These are phyloP conservation scores for Hypomecis punctinalis DNA, from an alignment of 2,888 invertebrate species.

Conservation along the genomic window DNA sequence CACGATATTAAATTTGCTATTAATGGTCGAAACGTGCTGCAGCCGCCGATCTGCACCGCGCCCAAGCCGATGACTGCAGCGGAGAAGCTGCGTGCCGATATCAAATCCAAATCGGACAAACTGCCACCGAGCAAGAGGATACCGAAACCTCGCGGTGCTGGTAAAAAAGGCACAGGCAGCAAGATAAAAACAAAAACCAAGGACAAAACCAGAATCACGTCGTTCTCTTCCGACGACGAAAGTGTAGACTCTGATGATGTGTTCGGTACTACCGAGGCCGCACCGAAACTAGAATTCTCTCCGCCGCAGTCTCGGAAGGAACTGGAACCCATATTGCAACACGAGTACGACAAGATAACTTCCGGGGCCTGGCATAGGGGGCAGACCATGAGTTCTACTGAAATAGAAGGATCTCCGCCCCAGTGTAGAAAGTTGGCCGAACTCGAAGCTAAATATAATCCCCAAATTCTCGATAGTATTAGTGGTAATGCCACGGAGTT, in stretches of 20 bases:
- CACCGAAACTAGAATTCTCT: slow-evolving; percentile 90
- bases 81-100: slow-evolving; percentile 80
- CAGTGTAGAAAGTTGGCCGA: slow-evolving; percentile 88
- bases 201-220: slow-evolving; percentile 90
- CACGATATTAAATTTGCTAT: slow-evolving; percentile 84
- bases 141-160: slow-evolving; percentile 86
- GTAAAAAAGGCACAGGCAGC: slow-evolving; percentile 83
- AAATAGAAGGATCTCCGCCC: slow-evolving; percentile 91
- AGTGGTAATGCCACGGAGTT: slow-evolving; percentile 88
- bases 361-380: slow-evolving; percentile 88
- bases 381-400: slow-evolving; percentile 91
- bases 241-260: slow-evolving; percentile 91
- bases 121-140: slow-evolving; percentile 85
- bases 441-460: slow-evolving; percentile 87
- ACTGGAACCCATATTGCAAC: slow-evolving; percentile 89
- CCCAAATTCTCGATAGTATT: slow-evolving; percentile 86
- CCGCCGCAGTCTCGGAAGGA: slow-evolving; percentile 91
- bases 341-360: slow-evolving; percentile 89
- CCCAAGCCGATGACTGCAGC: slow-evolving; percentile 76
- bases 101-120: slow-evolving; percentile 86
- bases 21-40: slow-evolving; percentile 76
- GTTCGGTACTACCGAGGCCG: slow-evolving; percentile 90
- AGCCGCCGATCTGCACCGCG: slow-evolving; percentile 74
- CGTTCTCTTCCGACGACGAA: slow-evolving; percentile 91
- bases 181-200: slow-evolving; percentile 87